Evolutionary conservation across 2,888 invertebrate genomes (phyloP), one percentile per base, ranked within the genome.

Genomic region (Melieria picta): DNA sequence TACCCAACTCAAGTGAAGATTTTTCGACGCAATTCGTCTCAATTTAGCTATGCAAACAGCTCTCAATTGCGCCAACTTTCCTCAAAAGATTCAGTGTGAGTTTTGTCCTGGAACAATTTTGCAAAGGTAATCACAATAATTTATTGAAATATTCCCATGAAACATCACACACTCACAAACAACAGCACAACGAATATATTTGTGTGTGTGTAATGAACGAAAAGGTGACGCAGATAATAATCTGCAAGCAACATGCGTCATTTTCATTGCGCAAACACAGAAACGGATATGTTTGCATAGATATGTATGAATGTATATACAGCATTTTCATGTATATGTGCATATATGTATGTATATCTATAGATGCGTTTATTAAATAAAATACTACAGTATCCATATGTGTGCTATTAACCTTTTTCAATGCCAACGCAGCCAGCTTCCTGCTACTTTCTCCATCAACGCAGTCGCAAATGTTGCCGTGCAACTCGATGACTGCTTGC

Each of bases 91-190:
- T 52, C 11, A 65, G 43, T 52, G 11, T 43, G 62, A 57, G 45
- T 10, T 30, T 64, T 56, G 58, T 30, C 30, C 50, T 47, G 64
- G 75, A 73, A 73, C 77, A 78, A 78, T 74, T 76, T 78, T 75
- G 74, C 77, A 75, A 82, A 82, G 82, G 83, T 82, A 82, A 80
- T 77, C 73, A 77, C 76, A 79, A 79, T 79, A 82, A 82, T 82
- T 80, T 81, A 82, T 83, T 80, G 83, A 81, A 80, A 43, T 55
- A 81, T 81, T 80, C 75, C 73, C 70, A 69, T 73, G 67, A 61
- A 71, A 67, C 64, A 69, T 47, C 61, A 64, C 46, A 67, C 16
- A 7, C 13, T 30, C 5, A 48, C 5, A 45, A 62, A 10, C 56
- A 64, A 67, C 50, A 65, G 43, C 43, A 43, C 50, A 30, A 55